Percentiles rank a stretch among this genome's conserved stretches.
These are phyloP conservation scores for Columbina picui DNA, from an alignment of 2,113 vertebrate genomes.

Conservation along the genomic window DNA sequence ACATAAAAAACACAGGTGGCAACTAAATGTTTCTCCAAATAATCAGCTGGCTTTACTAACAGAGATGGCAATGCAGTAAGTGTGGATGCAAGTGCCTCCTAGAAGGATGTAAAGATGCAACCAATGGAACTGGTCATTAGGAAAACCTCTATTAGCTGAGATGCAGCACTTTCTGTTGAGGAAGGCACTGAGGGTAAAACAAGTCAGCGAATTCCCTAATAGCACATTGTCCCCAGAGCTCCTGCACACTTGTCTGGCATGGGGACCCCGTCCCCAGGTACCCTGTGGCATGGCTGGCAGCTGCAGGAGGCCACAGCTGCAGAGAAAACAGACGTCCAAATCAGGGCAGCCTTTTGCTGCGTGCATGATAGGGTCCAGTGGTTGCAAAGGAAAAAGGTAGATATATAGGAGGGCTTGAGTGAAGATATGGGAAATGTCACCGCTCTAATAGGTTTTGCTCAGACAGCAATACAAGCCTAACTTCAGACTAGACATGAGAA, in stretches of 20 bases:
- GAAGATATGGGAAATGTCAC: not conserved
- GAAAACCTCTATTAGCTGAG: not conserved
- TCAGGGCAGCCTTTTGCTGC: not conserved
- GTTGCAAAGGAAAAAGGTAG: not conserved
- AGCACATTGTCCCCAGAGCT: not conserved
- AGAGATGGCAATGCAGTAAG: not conserved
- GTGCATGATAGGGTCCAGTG: not conserved
- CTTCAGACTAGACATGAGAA: no score
- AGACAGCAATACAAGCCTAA: not conserved
- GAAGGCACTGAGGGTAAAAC: not conserved
- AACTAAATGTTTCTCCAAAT: not conserved
- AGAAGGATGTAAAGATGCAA: not conserved
- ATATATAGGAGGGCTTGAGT: not conserved
- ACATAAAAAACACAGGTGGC: not conserved
- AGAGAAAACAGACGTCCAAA: not conserved
- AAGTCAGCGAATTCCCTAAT: not conserved
- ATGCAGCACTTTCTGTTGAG: not conserved
- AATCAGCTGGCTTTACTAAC: not conserved
- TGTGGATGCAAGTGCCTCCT: rapidly evolving
- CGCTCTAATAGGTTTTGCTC: not conserved
- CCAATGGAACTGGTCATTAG: not conserved
- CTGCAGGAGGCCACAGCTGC: not conserved
- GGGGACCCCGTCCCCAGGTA: not conserved
- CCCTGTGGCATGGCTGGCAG: not conserved
- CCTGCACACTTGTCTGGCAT: not conserved